phyloP scores from a whole-genome alignment of 2,888 invertebrate genomes.

The Branchipolynoe longqiensis region DNA sequence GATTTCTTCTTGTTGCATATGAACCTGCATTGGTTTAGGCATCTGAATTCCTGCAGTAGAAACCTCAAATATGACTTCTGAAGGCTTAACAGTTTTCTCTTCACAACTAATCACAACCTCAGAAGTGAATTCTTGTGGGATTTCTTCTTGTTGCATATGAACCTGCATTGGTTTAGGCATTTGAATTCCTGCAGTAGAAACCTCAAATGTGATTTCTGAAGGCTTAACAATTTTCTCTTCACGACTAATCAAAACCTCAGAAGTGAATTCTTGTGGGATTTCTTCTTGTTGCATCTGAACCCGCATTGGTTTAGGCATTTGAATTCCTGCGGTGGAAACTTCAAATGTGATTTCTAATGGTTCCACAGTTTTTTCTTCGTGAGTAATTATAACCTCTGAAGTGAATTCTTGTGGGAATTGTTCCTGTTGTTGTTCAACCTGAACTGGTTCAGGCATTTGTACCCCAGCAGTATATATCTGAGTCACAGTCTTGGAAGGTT shows the following conservation, averaged over 20 bases:
- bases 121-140: conserved; percentile 27
- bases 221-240: conserved; percentile 48
- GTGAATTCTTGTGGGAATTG: conserved; percentile 51
- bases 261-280: conserved; percentile 32
- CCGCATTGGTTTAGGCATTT: conserved; percentile 25
- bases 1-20: conserved; percentile 38
- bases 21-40: conserved; percentile 34
- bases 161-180: conserved; percentile 38
- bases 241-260: conserved; percentile 58
- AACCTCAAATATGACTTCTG: conserved; percentile 48
- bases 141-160: conserved; percentile 32
- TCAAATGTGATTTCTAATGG: conserved; percentile 45
- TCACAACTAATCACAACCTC: conserved; percentile 60
- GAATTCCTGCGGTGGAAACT: conserved; percentile 18
- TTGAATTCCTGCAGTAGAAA: conserved; percentile 45
- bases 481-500: too few species aligned
- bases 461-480: conserved; percentile 3
- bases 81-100: conserved; percentile 25
- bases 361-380: conserved; percentile 40
- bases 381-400: conserved; percentile 38
- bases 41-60: conserved; percentile 26
- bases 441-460: conserved; percentile 29
- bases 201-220: conserved; percentile 36
- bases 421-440: conserved; percentile 59
- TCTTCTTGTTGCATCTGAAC: conserved; percentile 45